These are phyloP conservation scores for Brenthis hecate DNA, from an alignment of 2,888 invertebrate species.

Conservation along the genomic window DNA sequence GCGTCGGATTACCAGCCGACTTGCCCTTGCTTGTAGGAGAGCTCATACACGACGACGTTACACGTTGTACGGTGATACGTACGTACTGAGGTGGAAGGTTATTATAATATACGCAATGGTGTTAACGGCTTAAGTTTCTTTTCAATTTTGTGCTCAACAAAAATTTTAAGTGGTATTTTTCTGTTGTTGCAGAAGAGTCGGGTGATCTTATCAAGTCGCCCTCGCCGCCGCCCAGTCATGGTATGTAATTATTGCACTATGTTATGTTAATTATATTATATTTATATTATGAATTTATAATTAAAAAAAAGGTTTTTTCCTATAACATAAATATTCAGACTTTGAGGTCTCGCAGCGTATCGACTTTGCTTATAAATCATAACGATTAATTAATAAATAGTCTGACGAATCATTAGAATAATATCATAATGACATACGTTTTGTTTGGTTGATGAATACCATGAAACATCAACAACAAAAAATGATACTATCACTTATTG, in stretches of 20 bases:
- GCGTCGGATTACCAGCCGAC: slow-evolving; percentile 1
- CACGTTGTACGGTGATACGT: too few relatives aligned
- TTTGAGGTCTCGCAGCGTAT: too few relatives aligned
- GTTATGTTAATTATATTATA: background rate
- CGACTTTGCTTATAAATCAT: too few relatives aligned
- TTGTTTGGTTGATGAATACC: too few relatives aligned
- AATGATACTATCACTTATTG: too few relatives aligned
- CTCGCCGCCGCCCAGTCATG: slow-evolving; percentile 89
- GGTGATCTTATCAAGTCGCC: slow-evolving; percentile 89
- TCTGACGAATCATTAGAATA: too few relatives aligned
- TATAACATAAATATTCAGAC: background rate
- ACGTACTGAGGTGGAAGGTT: too few relatives aligned
- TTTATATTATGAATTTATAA: background rate
- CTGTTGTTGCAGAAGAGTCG: slow-evolving; percentile 76
- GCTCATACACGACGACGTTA: background rate
- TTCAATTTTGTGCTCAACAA: background rate
- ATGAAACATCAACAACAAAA: too few relatives aligned
- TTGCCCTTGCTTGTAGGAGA: slow-evolving; percentile 9
- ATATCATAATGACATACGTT: too few relatives aligned
- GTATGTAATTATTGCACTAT: slow-evolving; percentile 72
- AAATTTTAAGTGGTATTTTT: background rate
- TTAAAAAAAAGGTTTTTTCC: background rate
- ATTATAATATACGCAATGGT: too few relatives aligned
- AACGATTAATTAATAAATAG: too few relatives aligned
- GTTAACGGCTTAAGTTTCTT: background rate